A percentile compares a stretch with the other conserved stretches of the same genome.
Conservation (phyloP, 2,888 invertebrate species). For the Stenotaenia linearis region DNA sequence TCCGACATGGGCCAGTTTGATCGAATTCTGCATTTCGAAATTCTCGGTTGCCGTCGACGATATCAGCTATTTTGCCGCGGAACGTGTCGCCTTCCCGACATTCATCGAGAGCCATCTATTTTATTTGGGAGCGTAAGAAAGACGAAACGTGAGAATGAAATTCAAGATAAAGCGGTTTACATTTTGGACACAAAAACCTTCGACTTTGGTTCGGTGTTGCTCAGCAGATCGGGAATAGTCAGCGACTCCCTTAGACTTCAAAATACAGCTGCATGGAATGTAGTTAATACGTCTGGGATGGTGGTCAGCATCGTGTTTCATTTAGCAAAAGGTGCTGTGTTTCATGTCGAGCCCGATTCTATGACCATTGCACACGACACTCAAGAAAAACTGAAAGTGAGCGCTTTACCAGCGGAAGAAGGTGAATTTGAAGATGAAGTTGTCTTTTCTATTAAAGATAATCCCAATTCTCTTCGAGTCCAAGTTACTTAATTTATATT, state of each 20-base stretch:
- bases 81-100: not conserved
- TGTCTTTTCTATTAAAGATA: not conserved
- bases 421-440: not conserved
- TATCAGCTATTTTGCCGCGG: constrained; percentile 6
- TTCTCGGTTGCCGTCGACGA: not conserved
- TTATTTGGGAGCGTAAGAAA: not conserved
- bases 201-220: not conserved
- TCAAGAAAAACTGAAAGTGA: not conserved
- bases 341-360: not conserved
- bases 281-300: not conserved
- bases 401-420: not conserved
- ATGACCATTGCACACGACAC: not conserved
- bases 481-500: not conserved
- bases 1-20: not conserved
- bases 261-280: not conserved
- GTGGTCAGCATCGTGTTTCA: not conserved
- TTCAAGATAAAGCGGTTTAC: not conserved
- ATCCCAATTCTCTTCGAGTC: not conserved
- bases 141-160: not conserved
- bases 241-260: not conserved
- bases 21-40: not conserved
- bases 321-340: not conserved
- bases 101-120: not conserved
- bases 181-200: not conserved
- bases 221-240: not conserved